These are phyloP conservation scores for Iselma pallidipennis DNA, from an alignment of 2,888 invertebrate genomes.

Conservation along the genomic window DNA sequence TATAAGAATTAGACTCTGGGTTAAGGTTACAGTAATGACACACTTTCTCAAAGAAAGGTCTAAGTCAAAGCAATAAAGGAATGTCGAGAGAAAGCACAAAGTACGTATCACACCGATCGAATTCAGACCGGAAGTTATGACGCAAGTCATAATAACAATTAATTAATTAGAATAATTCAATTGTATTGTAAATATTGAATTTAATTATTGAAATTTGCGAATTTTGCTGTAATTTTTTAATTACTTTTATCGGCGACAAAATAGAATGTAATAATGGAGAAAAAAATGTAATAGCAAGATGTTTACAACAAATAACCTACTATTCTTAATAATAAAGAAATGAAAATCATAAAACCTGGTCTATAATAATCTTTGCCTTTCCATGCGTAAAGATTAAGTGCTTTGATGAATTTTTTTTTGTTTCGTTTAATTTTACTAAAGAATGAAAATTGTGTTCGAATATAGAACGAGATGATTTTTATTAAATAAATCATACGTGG, in stretches of 20 bases:
- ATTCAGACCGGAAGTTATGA: slow-evolving; percentile 27
- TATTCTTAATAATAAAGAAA: slow-evolving; percentile 19
- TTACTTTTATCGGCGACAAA: too few species aligned
- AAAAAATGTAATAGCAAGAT: too few species aligned
- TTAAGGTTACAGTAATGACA: slow-evolving; percentile 56
- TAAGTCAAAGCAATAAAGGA: slow-evolving; percentile 49
- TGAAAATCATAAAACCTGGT: slow-evolving; percentile 16
- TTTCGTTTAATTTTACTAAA: slow-evolving; percentile 16
- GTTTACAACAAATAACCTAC: slow-evolving; percentile 24
- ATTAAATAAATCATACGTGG: neutral
- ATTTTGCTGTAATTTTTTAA: too few species aligned
- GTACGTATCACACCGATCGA: slow-evolving; percentile 33
- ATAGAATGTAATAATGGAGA: too few species aligned
- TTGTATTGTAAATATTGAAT: too few species aligned
- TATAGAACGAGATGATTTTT: slow-evolving; percentile 10
- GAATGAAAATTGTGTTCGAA: slow-evolving; percentile 7
- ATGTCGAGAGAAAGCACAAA: slow-evolving; percentile 53
- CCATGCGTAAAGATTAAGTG: slow-evolving; percentile 7
- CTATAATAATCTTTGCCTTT: neutral
- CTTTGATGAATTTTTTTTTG: slow-evolving; percentile 12
- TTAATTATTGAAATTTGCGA: too few species aligned
- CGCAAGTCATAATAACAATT: slow-evolving; percentile 4
- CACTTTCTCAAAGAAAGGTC: slow-evolving; percentile 57
- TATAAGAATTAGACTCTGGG: slow-evolving; percentile 36
- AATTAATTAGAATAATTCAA: too few species aligned